A percentile compares a stretch with the other conserved stretches of the same genome.
Evolutionary conservation across 2,888 invertebrate genomes (phyloP).

Genomic region (Osmoderma eremita): DNA sequence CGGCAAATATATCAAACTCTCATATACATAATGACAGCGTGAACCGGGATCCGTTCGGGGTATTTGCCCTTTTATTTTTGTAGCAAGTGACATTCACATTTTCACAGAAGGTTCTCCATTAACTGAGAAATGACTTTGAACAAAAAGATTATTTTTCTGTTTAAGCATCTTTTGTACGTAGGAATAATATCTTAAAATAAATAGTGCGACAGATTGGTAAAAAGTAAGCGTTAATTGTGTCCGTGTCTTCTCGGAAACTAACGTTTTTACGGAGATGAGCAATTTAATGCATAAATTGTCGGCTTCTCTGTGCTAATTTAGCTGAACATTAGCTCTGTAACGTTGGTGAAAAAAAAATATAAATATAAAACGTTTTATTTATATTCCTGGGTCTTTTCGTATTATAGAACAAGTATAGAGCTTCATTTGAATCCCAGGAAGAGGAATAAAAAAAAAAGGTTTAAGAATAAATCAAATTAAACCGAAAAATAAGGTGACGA

Average conservation of each 20-base stretch:
- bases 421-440: too few species aligned
- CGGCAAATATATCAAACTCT: conserved; percentile 29
- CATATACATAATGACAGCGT: conserved; percentile 17
- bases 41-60: neutral
- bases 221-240: neutral
- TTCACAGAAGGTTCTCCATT: neutral
- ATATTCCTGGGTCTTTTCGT: too few species aligned
- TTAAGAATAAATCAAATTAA: too few species aligned
- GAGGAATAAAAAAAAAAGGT: too few species aligned
- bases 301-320: neutral
- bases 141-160: neutral
- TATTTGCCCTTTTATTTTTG: conserved; percentile 15
- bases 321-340: neutral
- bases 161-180: neutral
- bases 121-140: neutral
- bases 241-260: conserved; percentile 16
- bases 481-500: too few species aligned
- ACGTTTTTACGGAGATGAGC: neutral
- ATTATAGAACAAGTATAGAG: too few species aligned
- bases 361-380: too few species aligned
- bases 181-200: too few species aligned
- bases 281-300: conserved; percentile 15
- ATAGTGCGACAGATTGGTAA: neutral
- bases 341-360: too few species aligned
- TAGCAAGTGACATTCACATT: conserved; percentile 22